Base-by-base conservation (phyloP, 1,140 invertebrate genomes). In the Brachionus angularis region DNA sequence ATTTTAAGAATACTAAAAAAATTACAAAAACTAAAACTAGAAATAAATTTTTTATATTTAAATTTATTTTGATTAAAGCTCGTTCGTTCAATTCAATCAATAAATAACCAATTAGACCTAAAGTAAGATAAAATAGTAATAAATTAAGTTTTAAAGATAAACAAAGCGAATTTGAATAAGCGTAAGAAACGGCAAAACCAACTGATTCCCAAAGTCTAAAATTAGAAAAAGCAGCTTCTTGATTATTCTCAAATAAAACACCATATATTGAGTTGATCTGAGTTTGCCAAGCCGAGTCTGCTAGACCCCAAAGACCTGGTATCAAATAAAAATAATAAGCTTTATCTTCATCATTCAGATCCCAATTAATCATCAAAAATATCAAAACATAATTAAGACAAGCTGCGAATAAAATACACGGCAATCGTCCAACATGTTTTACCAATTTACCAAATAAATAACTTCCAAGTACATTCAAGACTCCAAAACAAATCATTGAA, bases 141-240 rank as follows among this genome's bases (percentile, higher is more conserved):
- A 93, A 88, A 79, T 91, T 91, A 3, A 96, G 85, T 83, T 94
- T 96, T 85, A 89, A 88, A 16, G 88, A 81, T n/a, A 91, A 89
- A 79, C 89, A 91, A 0, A 94, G 82, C 74, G 88, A 87, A 16
- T 89, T 91, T 73, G 75, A 74, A 73, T 78, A 79, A 0, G 89
- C 89, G 77, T 93, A 96, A 4, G 91, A 90, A 12, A 96, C 86
- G 2, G 94, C 91, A 77, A 96, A 94, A 0, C 93, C 94, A 14
- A 88, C 84, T 21, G 89, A 91, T 81, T 96, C 93, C 91, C 78
- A 79, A 3, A 96, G 85, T 34, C 93, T 86, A 80, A 91, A 96
- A 82, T 95, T 96, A 72, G 92, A 93, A 84, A 96, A 96, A 0
- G 93, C 93, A 0, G 93, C 91, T 81, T 96, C 93, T 76, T 93